Base-by-base conservation (phyloP, 2,797 vertebrate genomes). In the Chelon auratus region DNA sequence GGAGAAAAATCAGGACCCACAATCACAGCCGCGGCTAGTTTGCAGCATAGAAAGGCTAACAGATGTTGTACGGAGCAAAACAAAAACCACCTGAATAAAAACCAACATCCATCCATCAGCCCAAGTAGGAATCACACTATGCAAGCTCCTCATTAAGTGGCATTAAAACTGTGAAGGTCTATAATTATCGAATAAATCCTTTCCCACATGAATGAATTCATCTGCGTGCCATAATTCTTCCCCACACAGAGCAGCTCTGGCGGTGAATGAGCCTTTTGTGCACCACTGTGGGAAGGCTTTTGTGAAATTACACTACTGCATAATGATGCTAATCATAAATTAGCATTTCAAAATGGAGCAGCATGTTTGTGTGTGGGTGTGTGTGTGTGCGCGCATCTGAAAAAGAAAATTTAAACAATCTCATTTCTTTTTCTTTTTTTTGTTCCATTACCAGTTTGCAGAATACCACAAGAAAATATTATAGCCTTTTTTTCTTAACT, bases 131-230 rank as follows among this genome's bases (percentile, higher is more conserved):
- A 87, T 91, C 83, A 67, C 79, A 87, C 88, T 66, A 87, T 88
- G 87, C 88, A 77, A 90, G 86, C 87, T 85, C 85, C 88, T 93
- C 89, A 92, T 92, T 92, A 92, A 93, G 91, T 91, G 91, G 89
- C 86, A 91, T 92, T 92, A 92, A 93, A 91, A 90, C 87, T 87
- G 88, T 89, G 89, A 91, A 91, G 87, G 91, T 92, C 92, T 91
- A 93, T 94, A 92, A 94, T 93, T 94, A 94, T 93, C 91, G 69
- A 93, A 93, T 94, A 93, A 93, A 94, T 94, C 92, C 89, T 91
- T 80, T 78, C 68, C 82, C 55, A 81, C 84, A 89, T 90, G 85
- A 93, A 92, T 91, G 81, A 85, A 92, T 93, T 92, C 84, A 90
- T 91, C 78, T 88, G 83, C 75, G 61, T 89, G 84, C 88, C 86